Evolutionary conservation across 2,888 invertebrate genomes (phyloP).

Genomic region (Rosalia funebris): DNA sequence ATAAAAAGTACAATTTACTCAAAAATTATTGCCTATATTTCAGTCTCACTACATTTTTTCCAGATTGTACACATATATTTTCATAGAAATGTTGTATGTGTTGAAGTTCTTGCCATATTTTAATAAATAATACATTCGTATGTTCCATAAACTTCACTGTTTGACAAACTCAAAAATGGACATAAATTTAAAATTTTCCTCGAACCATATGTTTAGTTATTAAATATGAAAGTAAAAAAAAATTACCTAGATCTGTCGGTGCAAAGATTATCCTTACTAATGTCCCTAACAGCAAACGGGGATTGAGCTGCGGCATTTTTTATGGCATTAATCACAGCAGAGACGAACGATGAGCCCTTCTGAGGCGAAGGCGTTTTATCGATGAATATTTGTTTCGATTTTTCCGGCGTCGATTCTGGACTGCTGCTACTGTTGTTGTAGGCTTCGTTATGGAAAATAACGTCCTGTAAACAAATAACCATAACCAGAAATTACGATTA

Average conservation of each 20-base stretch:
- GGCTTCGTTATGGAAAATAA: slow-evolving; percentile 82
- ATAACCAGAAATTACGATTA: too few relatives aligned
- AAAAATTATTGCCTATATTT: too few relatives aligned
- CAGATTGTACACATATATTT: too few relatives aligned
- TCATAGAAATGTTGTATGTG: too few relatives aligned
- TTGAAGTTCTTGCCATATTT: too few relatives aligned
- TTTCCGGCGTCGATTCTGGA: slow-evolving; percentile 69
- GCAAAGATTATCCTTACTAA: slow-evolving; percentile 56
- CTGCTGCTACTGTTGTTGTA: slow-evolving; percentile 77
- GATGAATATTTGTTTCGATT: slow-evolving; percentile 53
- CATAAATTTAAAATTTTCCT: too few relatives aligned
- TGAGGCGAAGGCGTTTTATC: slow-evolving; percentile 69
- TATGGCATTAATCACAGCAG: slow-evolving; percentile 78
- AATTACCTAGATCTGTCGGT: slow-evolving; percentile 46
- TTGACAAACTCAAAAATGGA: too few relatives aligned
- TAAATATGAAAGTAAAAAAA: slow-evolving; percentile 49
- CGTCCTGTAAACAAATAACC: slow-evolving; percentile 71
- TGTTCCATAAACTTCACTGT: too few relatives aligned
- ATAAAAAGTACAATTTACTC: too few relatives aligned
- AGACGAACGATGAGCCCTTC: slow-evolving; percentile 74
- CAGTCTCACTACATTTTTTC: too few relatives aligned
- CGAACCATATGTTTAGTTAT: too few relatives aligned
- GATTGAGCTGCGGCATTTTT: slow-evolving; percentile 55
- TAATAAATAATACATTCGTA: too few relatives aligned
- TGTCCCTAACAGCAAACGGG: slow-evolving; percentile 49